Evolutionary conservation across 2,888 invertebrate species (phyloP).

Genomic region (Trachelus iudaicus): DNA sequence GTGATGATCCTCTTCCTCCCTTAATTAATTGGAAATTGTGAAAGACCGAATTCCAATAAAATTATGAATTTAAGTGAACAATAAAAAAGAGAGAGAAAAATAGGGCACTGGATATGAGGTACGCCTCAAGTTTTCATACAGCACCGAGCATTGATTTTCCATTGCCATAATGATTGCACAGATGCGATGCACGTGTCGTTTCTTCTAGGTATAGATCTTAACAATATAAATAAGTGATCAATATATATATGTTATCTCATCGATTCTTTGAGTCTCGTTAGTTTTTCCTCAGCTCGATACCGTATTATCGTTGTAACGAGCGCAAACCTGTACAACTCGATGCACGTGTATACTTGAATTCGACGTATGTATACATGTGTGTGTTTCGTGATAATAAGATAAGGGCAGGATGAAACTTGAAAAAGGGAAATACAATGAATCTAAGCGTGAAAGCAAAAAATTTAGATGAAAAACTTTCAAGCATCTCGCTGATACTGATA

Average conservation of each 20-base stretch:
- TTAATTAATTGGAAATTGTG: background rate
- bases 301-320: background rate
- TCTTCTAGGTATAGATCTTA: background rate
- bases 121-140: background rate
- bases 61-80: background rate
- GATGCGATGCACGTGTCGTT: background rate
- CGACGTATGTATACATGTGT: background rate
- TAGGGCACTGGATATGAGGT: background rate
- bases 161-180: background rate
- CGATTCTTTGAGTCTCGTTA: background rate
- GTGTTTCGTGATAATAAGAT: background rate
- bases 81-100: slow-evolving; percentile 4
- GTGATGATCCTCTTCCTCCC: background rate
- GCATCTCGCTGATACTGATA: background rate
- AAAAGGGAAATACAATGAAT: background rate
- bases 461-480: background rate
- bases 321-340: background rate
- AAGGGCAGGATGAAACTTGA: background rate
- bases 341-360: background rate
- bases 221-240: background rate
- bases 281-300: background rate
- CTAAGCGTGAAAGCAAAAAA: background rate
- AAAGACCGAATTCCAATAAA: background rate
- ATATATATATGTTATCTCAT: background rate
- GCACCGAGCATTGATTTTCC: background rate